Base-by-base conservation (phyloP, 1,140 invertebrate genomes). In the Anthonomus grandis region DNA sequence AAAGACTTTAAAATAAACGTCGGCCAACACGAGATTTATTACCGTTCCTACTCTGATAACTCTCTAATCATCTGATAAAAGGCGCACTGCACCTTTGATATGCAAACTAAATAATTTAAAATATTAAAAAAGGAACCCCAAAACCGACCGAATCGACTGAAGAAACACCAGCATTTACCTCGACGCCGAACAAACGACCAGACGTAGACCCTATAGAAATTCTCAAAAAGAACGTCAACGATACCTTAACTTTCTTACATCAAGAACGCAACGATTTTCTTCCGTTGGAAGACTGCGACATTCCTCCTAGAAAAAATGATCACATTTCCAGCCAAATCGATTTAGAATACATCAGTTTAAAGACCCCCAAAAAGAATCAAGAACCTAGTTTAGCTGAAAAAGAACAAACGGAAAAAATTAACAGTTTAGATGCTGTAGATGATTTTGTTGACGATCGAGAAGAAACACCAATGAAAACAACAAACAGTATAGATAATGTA, bases 181-280 rank as follows among this genome's bases (percentile, higher is more conserved):
- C 64, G 1, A 65, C 64, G 18, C 58, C 64, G 17, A 10, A 57
- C 25, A 63, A 59, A 58, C 44, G 38, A 31, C 53, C 37, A 17
- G 41, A 9, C 8, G 44, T 24, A 6, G 66, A 71, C 36, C 63
- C 61, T 0, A 68, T 73, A 10, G 68, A 64, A 39, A 25, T 65
- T 36, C 55, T 73, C 17, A 73, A 70, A 57, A 63, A 61, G 54
- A 68, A 73, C 17, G 67, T 73, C 15, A 64, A 58, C 54, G 70
- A 73, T 42, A 73, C 70, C 12, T 53, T 73, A 15, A 69, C 70
- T 17, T 73, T 73, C 51, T 63, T 73, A 22, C 70, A 73, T 57
- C 69, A 72, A 52, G 71, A 73, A 64, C 57, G 71, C 42, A 73
- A 73, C 51, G 70, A 73, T 62, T 73, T 72, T 54, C 50, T 73